phyloP scores from a whole-genome alignment of 2,113 vertebrate genomes.

The Oreochromis aureus region DNA sequence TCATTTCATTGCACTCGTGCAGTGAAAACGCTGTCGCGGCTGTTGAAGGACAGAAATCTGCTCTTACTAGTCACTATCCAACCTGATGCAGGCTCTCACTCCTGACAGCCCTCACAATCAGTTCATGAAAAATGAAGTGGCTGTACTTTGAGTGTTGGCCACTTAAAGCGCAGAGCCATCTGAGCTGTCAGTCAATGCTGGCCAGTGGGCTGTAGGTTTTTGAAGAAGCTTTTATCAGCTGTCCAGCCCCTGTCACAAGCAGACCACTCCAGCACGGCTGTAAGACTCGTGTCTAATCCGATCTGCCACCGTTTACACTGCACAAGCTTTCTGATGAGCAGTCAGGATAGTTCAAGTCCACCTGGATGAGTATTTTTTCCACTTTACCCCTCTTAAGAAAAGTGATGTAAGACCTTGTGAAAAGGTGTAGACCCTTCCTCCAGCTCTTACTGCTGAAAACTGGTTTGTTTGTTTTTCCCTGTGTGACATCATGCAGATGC shows the following conservation, averaged over 20 bases:
- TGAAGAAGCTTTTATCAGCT: slow-evolving; percentile 49
- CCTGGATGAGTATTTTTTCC: not conserved
- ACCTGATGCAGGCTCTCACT: slow-evolving; percentile 1
- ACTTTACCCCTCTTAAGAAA: not conserved
- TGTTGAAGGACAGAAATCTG: slow-evolving; percentile 9
- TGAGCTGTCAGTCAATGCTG: slow-evolving; percentile 37
- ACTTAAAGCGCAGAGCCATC: slow-evolving; percentile 30
- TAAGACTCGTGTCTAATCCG: slow-evolving; percentile 16
- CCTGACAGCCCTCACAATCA: slow-evolving; percentile 42
- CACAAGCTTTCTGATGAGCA: not conserved
- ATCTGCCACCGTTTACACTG: slow-evolving; percentile 21
- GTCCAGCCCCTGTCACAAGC: slow-evolving; percentile 19
- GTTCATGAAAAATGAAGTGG: slow-evolving; percentile 60
- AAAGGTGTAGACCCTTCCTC: not conserved
- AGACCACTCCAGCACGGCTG: not conserved
- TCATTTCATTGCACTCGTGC: not conserved
- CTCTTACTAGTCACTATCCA: slow-evolving; percentile 2
- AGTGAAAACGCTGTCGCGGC: not conserved
- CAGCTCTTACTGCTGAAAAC: not conserved
- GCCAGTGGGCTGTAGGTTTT: slow-evolving; percentile 20
- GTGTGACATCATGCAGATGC: not conserved
- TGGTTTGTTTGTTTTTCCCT: not conserved
- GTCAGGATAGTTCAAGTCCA: slow-evolving; percentile 10
- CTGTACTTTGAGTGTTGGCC: slow-evolving; percentile 43
- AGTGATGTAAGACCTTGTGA: not conserved